Percentiles rank a stretch among this genome's conserved stretches.
Conservation (phyloP, 2,113 vertebrate genomes). For the Neotragus pygmaeus region DNA sequence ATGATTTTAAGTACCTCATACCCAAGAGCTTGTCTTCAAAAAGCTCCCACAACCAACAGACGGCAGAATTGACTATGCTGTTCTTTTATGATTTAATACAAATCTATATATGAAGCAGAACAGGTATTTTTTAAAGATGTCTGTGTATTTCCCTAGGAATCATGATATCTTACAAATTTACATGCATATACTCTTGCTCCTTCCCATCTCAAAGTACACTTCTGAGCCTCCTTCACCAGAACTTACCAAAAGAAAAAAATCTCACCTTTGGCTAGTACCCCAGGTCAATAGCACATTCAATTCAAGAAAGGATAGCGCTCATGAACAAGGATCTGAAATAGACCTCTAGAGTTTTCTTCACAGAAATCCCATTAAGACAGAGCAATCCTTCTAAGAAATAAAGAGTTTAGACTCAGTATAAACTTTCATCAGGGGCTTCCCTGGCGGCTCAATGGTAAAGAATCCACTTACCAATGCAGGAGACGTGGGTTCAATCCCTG, state of each 20-base stretch:
- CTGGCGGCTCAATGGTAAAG: background rate
- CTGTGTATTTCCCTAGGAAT: background rate
- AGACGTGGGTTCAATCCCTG: background rate
- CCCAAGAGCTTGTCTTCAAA: background rate
- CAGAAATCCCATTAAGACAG: background rate
- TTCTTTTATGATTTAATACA: background rate
- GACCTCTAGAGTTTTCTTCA: background rate
- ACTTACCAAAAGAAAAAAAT: background rate
- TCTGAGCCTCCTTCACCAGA: background rate
- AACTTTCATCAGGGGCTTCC: background rate
- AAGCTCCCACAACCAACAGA: slow-evolving; percentile 10
- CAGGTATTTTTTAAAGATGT: background rate
- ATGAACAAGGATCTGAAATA: background rate
- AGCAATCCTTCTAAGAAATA: background rate
- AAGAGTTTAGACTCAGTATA: background rate
- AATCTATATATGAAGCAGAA: background rate
- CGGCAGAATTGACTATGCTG: background rate
- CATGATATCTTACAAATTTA: background rate
- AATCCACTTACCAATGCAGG: background rate
- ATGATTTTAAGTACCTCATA: background rate
- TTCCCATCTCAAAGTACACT: background rate
- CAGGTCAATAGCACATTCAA: background rate
- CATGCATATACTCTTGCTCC: background rate
- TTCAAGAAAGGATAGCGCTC: background rate
- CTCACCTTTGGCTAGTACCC: background rate